Evolutionary conservation across 2,888 invertebrate species (phyloP).

Genomic region (Automeris io): DNA sequence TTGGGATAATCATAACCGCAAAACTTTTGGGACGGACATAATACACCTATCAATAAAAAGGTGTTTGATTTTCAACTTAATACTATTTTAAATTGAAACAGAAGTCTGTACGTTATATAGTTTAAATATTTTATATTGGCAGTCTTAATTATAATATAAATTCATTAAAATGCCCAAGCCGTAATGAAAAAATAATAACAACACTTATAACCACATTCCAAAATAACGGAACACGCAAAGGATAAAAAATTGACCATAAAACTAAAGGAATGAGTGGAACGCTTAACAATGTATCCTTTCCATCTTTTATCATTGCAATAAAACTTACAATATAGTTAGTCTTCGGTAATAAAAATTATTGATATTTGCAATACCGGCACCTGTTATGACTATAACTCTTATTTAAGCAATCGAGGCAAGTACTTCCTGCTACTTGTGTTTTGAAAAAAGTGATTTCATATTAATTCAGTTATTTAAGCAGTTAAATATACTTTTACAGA

Average conservation of each 20-base stretch:
- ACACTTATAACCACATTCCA: conserved; percentile 50
- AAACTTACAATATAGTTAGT: no score
- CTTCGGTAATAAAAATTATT: no score
- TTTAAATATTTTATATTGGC: not conserved
- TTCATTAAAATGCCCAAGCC: not conserved
- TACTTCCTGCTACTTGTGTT: no score
- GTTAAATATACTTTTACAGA: no score
- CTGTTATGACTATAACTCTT: no score
- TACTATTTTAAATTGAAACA: conserved; percentile 20
- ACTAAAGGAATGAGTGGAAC: conserved; percentile 3
- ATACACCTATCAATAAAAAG: conserved; percentile 24
- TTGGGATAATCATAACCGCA: conserved; percentile 67
- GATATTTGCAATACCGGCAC: no score
- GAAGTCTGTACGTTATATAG: not conserved
- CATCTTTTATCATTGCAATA: conserved; percentile 12
- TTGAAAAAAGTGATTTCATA: no score
- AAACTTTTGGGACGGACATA: conserved; percentile 35
- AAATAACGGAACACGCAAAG: conserved; percentile 52
- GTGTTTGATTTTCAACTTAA: conserved; percentile 21
- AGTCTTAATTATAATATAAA: not conserved
- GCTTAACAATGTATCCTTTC: conserved; percentile 44
- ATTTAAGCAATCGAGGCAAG: no score
- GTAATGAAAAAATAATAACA: not conserved
- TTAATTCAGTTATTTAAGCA: no score
- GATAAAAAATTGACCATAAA: conserved; percentile 65